Base-by-base conservation (phyloP, 2,888 invertebrate genomes). In the Euplexia lucipara region DNA sequence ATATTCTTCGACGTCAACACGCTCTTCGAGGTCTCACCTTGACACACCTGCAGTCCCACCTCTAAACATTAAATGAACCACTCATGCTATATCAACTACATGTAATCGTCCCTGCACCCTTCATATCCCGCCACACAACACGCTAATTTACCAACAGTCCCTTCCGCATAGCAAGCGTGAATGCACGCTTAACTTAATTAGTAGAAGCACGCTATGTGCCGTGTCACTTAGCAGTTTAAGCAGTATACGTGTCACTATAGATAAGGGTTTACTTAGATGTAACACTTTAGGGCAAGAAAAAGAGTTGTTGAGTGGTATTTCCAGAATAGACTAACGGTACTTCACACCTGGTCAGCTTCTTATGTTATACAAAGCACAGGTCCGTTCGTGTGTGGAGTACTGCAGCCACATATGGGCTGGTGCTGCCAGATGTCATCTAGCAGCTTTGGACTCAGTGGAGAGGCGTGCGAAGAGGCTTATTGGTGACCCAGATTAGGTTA, bases 151-250 rank as follows among this genome's bases (percentile, higher is more conserved):
- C 18, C 16, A 51, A 39, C 20, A 42, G 14, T 20, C 20, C n/a
- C 52, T 71, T 53, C 53, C 48, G 67, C 47, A 44, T 44, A 22
- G 20, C 18, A 39, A 4, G 34, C 56, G 39, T 60, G 59, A 67
- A 71, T 67, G 75, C 56, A 62, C 62, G 53, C n/a, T 18, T 67
- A 59, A 58, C 47, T 63, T 75, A 70, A 75, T 75, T 75, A 75
- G 59, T 5, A 4, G 48, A 41, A 51, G 45, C 73, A 74, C 61
- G 74, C 72, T 32, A 67, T 39, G 26, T 71, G 48, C 34, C 66
- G 54, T 72, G 72, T 10, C 22, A 48, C 22, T 58, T 54, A 18
- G 49, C 58, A 18, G 44, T 53, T 49, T 35, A 3, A 52, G n/a
- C 0, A 32, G 2, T 7, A 7, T 37, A 18, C 20, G 6, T 49